These are phyloP conservation scores for Stomorhina lunata DNA, from an alignment of 2,888 invertebrate genomes.

Conservation along the genomic window DNA sequence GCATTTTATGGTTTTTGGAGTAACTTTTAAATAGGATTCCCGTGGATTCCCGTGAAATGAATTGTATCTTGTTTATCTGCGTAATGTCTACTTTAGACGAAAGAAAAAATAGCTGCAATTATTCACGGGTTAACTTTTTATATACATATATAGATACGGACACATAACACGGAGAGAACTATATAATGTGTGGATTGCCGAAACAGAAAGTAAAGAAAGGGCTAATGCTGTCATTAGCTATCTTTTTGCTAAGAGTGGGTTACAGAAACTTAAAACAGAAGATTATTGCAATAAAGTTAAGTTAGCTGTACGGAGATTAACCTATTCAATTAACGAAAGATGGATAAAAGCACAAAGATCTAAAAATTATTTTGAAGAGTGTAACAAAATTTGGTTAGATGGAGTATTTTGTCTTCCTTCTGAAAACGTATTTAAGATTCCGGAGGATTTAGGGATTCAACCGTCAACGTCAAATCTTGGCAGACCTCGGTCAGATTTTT, in stretches of 20 bases:
- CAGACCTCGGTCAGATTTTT: not conserved
- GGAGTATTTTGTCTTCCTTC: constrained; percentile 25
- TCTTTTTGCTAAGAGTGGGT: constrained; percentile 12
- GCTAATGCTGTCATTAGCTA: not conserved
- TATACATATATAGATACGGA: constrained; percentile 4
- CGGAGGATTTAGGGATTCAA: no score
- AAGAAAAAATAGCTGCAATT: constrained; percentile 13
- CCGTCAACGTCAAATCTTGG: constrained; percentile 9
- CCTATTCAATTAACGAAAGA: constrained; percentile 20
- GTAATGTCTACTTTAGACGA: constrained; percentile 9
- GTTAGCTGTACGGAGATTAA: constrained; percentile 10
- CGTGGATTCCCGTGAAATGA: constrained; percentile 15
- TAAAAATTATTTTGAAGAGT: constrained; percentile 5
- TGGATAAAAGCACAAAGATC: constrained; percentile 2
- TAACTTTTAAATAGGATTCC: constrained; percentile 22
- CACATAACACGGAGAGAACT: not conserved
- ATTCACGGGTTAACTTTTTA: constrained; percentile 25
- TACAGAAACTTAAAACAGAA: constrained; percentile 1
- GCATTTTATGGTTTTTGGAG: constrained; percentile 4
- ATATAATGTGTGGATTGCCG: not conserved
- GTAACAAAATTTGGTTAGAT: constrained; percentile 10
- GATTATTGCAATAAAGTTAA: constrained; percentile 15
- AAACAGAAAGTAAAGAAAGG: no score
- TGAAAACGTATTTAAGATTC: constrained; percentile 5
- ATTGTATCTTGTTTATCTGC: not conserved